Percentiles rank a stretch among this genome's conserved stretches.
These are phyloP conservation scores for Ictalurus furcatus DNA, from an alignment of 2,113 vertebrate species.

Conservation along the genomic window DNA sequence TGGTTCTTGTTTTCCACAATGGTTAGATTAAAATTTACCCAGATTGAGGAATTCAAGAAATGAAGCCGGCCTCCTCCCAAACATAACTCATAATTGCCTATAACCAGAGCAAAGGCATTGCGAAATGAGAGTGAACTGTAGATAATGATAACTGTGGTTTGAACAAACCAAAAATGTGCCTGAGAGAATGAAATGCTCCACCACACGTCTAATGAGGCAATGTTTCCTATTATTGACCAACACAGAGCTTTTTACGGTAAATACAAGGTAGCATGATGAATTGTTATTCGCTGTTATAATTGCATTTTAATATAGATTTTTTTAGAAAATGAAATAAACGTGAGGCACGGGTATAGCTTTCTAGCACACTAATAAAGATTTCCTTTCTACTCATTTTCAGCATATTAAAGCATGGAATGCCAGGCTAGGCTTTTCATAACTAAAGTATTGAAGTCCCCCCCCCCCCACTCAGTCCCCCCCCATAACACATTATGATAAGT, in stretches of 20 bases:
- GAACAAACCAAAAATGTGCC: constrained; percentile 52
- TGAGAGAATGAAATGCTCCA: constrained; percentile 55
- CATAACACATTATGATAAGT: neutral
- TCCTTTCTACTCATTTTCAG: constrained; percentile 32
- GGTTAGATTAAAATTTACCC: constrained; percentile 76
- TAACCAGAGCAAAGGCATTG: constrained; percentile 69
- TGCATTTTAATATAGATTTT: constrained; percentile 33
- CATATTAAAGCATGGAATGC: constrained; percentile 3
- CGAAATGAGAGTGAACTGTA: constrained; percentile 67
- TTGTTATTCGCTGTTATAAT: constrained; percentile 33
- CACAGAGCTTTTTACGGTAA: constrained; percentile 36
- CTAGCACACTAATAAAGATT: constrained; percentile 15
- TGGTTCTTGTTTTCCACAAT: constrained; percentile 77
- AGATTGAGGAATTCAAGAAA: constrained; percentile 76
- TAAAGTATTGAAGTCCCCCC: neutral
- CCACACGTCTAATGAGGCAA: constrained; percentile 48
- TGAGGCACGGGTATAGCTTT: constrained; percentile 25
- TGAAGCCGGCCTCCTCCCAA: constrained; percentile 77
- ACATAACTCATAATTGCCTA: constrained; percentile 72
- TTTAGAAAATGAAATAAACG: constrained; percentile 38
- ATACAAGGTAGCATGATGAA: constrained; percentile 41
- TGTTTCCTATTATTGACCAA: constrained; percentile 53
- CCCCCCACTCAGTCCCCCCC: too few relatives aligned
- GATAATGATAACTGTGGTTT: constrained; percentile 53
- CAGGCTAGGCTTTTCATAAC: constrained; percentile 38